Percentiles rank a stretch among this genome's conserved stretches.
Evolutionary conservation across 2,797 vertebrate species (phyloP).

Genomic region (Hydrocynus forskahlii): DNA sequence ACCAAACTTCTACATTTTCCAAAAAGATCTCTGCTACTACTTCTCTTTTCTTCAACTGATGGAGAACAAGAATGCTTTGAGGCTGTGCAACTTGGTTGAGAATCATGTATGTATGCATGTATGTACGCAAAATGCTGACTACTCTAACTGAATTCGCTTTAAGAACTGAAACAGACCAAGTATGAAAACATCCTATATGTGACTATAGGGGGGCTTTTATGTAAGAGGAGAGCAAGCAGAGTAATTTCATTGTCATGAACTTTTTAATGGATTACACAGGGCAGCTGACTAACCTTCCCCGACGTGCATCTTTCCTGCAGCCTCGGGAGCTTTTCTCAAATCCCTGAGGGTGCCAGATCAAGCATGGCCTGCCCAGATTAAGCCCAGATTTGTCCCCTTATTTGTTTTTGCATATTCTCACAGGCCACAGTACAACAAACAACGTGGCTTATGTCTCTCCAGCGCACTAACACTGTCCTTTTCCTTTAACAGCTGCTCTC

Average conservation of each 20-base stretch:
- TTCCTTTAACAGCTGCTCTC: slow-evolving; percentile 59
- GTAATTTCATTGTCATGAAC: slow-evolving; percentile 47
- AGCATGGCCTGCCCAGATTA: slow-evolving; percentile 52
- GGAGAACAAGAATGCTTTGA: no score
- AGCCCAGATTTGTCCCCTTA: slow-evolving; percentile 58
- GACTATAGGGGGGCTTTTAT: slow-evolving; percentile 9
- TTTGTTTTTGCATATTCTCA: slow-evolving; percentile 31
- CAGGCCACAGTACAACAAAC: slow-evolving; percentile 26
- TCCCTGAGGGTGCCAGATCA: slow-evolving; percentile 53
- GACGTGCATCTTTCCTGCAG: slow-evolving; percentile 28
- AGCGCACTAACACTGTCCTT: neutral
- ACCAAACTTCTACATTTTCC: no score
- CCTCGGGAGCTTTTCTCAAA: slow-evolving; percentile 27
- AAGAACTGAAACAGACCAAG: no score
- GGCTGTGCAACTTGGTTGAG: no score
- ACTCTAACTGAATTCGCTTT: no score
- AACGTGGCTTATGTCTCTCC: slow-evolving; percentile 7
- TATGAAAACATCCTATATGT: no score
- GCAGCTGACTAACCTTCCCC: slow-evolving; percentile 49
- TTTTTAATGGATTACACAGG: slow-evolving; percentile 27
- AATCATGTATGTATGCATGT: no score
- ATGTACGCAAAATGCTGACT: no score
- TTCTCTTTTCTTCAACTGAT: no score
- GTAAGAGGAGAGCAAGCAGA: neutral
- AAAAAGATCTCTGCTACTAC: no score